These are phyloP conservation scores for Gasterosteus nipponicus DNA, from an alignment of 2,113 vertebrate genomes.

Conservation along the genomic window DNA sequence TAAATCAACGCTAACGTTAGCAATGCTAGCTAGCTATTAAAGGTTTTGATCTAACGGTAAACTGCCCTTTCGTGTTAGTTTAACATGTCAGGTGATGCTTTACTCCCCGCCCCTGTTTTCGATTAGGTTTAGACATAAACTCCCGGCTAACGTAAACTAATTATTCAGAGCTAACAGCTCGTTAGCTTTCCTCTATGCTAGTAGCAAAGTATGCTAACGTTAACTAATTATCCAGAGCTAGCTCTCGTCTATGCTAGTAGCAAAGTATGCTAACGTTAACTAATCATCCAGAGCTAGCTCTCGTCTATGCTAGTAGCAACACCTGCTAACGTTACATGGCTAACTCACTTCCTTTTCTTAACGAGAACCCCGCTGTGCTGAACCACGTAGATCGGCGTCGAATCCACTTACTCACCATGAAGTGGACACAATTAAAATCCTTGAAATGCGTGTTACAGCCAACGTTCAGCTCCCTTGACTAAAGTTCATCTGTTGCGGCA, in stretches of 20 bases:
- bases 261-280: background rate
- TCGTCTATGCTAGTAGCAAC: too few species aligned
- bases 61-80: background rate
- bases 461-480: background rate
- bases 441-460: slow-evolving; percentile 5
- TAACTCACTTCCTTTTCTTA: background rate
- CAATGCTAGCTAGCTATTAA: slow-evolving; percentile 12
- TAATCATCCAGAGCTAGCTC: too few species aligned
- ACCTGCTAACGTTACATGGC: background rate
- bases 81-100: background rate
- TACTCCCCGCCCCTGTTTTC: background rate
- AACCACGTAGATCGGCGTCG: background rate
- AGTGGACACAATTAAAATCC: slow-evolving; percentile 22
- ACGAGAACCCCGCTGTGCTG: background rate
- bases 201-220: slow-evolving; percentile 34
- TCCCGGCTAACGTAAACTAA: background rate
- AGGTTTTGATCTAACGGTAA: background rate
- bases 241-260: background rate
- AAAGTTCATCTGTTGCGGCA: background rate
- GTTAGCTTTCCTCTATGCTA: background rate
- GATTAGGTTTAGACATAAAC: background rate
- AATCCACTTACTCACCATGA: slow-evolving; percentile 58
- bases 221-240: background rate
- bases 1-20: slow-evolving; percentile 10
- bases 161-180: background rate